Evolutionary conservation across 2,113 vertebrate species (phyloP).

Genomic region (Petrocephalus zakoni): DNA sequence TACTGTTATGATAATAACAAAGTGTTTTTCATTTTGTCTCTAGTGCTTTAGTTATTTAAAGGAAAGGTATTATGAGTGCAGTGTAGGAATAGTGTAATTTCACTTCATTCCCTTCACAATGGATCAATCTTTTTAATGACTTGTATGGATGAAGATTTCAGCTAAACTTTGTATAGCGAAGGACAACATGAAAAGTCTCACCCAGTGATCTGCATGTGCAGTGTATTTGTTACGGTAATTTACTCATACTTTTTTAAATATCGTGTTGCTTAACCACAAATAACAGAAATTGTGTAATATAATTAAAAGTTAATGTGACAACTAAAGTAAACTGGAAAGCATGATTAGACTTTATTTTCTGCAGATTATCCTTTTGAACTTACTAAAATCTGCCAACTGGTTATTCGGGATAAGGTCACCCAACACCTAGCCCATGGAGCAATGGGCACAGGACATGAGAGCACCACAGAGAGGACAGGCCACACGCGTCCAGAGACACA

Average conservation of each 20-base stretch:
- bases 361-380: not conserved
- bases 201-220: not conserved
- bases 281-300: constrained; percentile 4
- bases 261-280: not conserved
- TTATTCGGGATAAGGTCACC: not conserved
- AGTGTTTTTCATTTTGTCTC: constrained; percentile 7
- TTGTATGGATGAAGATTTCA: not conserved
- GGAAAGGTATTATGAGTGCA: not conserved
- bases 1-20: constrained; percentile 4
- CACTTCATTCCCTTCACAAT: not conserved
- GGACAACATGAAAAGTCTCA: not conserved
- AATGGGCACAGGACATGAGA: not conserved
- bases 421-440: not conserved
- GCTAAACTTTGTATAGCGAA: not conserved
- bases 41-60: not conserved
- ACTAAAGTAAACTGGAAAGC: not conserved
- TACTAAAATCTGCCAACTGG: not conserved
- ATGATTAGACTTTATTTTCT: not conserved
- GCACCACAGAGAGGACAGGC: too few relatives aligned
- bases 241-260: constrained; percentile 8
- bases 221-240: not conserved
- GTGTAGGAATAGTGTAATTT: not conserved
- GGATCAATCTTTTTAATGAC: not conserved
- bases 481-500: not conserved
- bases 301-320: not conserved